Conservation (phyloP, 1,140 invertebrate species). For the Phortica variegata region DNA sequence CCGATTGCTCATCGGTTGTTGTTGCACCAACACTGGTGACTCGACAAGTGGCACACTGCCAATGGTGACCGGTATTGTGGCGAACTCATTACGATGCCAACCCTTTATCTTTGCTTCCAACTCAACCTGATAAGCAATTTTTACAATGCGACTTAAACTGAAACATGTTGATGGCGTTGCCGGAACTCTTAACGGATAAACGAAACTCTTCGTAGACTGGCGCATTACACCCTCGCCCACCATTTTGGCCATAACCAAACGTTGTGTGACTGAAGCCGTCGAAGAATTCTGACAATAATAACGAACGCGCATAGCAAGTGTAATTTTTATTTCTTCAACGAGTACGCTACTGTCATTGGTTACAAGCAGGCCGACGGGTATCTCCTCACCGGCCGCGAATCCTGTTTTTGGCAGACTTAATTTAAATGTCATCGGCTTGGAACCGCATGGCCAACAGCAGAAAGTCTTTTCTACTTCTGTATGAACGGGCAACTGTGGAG, state of each 20-base stretch:
- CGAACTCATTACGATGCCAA: constrained; percentile 57
- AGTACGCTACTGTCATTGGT: constrained; percentile 34
- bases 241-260: constrained; percentile 24
- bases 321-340: constrained; percentile 28
- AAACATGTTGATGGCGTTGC: constrained; percentile 68
- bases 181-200: constrained; percentile 61
- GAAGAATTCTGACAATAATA: constrained; percentile 22
- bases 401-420: constrained; percentile 32
- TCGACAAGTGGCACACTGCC: constrained; percentile 60
- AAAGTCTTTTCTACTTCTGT: constrained; percentile 31
- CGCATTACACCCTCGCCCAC: constrained; percentile 27
- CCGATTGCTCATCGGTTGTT: constrained; percentile 16
- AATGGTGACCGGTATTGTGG: constrained; percentile 59
- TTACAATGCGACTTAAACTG: constrained; percentile 69
- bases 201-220: constrained; percentile 36
- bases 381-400: constrained; percentile 34
- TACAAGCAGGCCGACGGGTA: constrained; percentile 4
- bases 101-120: constrained; percentile 58
- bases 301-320: constrained; percentile 30
- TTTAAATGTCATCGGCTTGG: constrained; percentile 30
- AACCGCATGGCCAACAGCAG: constrained; percentile 36
- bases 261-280: constrained; percentile 26
- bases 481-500: constrained; percentile 25
- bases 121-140: constrained; percentile 68
- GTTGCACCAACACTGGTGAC: constrained; percentile 19